phyloP scores from a whole-genome alignment of 2,888 invertebrate species.

The Brenthis daphne region DNA sequence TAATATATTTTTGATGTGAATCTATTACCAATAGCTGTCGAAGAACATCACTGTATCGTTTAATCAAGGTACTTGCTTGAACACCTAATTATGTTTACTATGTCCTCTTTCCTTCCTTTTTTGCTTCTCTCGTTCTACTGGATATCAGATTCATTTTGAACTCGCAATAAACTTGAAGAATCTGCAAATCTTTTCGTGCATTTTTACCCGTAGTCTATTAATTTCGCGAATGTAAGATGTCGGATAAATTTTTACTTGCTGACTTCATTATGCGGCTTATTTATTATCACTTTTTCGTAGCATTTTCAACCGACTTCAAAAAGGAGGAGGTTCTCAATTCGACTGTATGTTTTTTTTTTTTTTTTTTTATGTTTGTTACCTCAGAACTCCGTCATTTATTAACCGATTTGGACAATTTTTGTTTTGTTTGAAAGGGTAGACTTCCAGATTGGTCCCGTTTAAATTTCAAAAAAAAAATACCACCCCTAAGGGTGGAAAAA shows the following conservation, averaged over 20 bases:
- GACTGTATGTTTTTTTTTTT: no score
- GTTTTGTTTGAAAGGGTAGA: no score
- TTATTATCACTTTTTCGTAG: slow-evolving; percentile 2
- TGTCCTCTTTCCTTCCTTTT: slow-evolving; percentile 53
- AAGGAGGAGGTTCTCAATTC: no score
- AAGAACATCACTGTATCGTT: slow-evolving; percentile 48
- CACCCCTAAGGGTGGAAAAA: no score
- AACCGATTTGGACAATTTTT: no score
- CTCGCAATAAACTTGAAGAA: slow-evolving; percentile 40
- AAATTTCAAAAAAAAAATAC: no score
- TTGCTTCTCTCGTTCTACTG: slow-evolving; percentile 51
- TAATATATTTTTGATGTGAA: slow-evolving; percentile 36
- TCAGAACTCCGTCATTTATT: no score
- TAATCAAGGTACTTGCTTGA: slow-evolving; percentile 60
- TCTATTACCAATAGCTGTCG: slow-evolving; percentile 45
- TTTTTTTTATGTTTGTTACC: no score
- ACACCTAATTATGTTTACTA: slow-evolving; percentile 70
- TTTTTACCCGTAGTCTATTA: slow-evolving; percentile 37
- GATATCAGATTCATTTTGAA: slow-evolving; percentile 45
- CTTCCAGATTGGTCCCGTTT: no score
- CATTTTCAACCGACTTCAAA: no score
- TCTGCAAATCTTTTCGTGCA: slow-evolving; percentile 36
- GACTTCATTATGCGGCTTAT: slow-evolving; percentile 22
- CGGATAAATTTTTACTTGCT: slow-evolving; percentile 25
- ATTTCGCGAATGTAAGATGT: slow-evolving; percentile 28